Conservation (phyloP, 2,888 invertebrate genomes). For the Ischnura elegans region DNA sequence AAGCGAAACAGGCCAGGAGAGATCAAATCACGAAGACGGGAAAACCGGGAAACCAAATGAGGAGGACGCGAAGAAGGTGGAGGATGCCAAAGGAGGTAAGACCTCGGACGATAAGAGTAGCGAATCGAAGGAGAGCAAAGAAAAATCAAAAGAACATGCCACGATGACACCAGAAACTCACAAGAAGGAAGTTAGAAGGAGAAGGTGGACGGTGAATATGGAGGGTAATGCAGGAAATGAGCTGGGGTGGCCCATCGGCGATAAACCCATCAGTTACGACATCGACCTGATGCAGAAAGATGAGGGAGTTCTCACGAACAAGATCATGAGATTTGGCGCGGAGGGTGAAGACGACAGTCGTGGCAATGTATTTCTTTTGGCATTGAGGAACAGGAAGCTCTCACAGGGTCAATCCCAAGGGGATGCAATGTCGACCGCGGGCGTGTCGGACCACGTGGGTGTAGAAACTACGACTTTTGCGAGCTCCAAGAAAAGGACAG, state of each 20-base stretch:
- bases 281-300: neutral
- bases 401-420: neutral
- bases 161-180: neutral
- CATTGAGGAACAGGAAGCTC: neutral
- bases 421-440: neutral
- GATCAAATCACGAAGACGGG: neutral
- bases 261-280: neutral
- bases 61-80: neutral
- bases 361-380: neutral
- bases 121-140: neutral
- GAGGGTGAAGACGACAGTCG: neutral
- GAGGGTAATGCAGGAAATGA: neutral
- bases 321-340: neutral
- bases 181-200: neutral
- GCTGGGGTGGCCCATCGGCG: neutral
- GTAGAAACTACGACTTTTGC: neutral
- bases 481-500: neutral
- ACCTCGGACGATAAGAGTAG: neutral
- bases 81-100: neutral
- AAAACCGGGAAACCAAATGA: neutral
- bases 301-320: conserved; percentile 9
- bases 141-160: neutral
- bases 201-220: neutral
- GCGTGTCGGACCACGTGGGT: neutral
- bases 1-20: neutral